Evolutionary conservation across 2,888 invertebrate species (phyloP).

Genomic region (Mesochorus sp.): DNA sequence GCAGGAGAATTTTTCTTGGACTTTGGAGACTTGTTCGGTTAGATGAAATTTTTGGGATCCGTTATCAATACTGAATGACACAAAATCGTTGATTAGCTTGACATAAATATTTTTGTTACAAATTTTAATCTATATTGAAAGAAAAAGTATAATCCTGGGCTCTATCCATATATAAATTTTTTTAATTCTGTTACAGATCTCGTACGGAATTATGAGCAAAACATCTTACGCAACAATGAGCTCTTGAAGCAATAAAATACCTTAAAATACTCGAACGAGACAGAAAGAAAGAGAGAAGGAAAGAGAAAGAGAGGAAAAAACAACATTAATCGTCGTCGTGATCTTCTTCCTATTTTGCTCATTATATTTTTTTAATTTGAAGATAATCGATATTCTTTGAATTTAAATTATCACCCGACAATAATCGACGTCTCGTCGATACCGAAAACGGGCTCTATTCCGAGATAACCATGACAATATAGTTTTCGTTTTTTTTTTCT

Average conservation of each 20-base stretch:
- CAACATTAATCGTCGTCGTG: constrained; percentile 6
- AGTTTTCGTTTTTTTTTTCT: too few relatives aligned
- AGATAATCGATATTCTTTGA: not conserved
- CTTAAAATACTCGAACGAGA: constrained; percentile 24
- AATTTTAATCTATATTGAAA: not conserved
- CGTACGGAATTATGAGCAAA: not conserved
- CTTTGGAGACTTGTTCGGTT: too few relatives aligned
- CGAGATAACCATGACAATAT: constrained; percentile 59
- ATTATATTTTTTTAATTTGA: constrained; percentile 4
- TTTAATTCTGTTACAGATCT: constrained; percentile 37
- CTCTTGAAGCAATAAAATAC: constrained; percentile 32
- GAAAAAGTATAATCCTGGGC: not conserved
- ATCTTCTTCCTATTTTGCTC: not conserved
- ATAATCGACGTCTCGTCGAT: constrained; percentile 13
- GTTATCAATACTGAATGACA: too few relatives aligned
- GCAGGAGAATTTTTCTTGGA: too few relatives aligned
- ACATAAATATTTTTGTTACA: too few relatives aligned
- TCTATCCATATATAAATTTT: not conserved
- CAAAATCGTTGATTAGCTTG: too few relatives aligned
- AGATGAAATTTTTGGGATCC: too few relatives aligned
- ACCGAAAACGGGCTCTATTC: not conserved
- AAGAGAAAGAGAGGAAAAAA: too few relatives aligned
- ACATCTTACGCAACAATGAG: constrained; percentile 11
- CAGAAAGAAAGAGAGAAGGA: not conserved
- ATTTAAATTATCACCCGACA: constrained; percentile 23